phyloP scores from a whole-genome alignment of 37 sponge, comb jelly and placozoan species.

The Theonella swinhoei region DNA sequence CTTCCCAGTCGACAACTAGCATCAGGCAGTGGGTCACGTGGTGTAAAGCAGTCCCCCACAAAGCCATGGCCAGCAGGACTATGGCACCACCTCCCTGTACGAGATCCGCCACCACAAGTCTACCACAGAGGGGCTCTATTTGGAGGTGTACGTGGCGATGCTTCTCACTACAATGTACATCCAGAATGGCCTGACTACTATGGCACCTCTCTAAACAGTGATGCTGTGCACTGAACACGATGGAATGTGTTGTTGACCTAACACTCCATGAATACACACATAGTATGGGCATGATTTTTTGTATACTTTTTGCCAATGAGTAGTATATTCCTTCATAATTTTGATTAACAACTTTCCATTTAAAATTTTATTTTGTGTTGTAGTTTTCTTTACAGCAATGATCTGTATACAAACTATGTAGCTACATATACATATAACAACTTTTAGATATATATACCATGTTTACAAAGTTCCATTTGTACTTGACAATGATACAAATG shows the following conservation, averaged over 20 bases:
- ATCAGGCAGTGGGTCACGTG: background rate
- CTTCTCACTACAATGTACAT: constrained; percentile 81
- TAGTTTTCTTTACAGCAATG: background rate
- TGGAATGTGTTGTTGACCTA: background rate
- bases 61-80: constrained; percentile 59
- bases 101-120: constrained; percentile 85
- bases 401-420: background rate
- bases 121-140: constrained; percentile 83
- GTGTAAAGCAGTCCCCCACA: background rate
- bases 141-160: constrained; percentile 58
- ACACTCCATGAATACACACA: too few species aligned
- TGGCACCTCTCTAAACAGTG: constrained; percentile 3
- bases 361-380: background rate
- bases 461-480: too few species aligned
- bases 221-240: constrained; percentile 10
- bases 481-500: too few species aligned
- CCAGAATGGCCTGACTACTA: constrained; percentile 92
- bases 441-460: too few species aligned
- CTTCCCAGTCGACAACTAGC: constrained; percentile 10
- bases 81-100: constrained; percentile 72
- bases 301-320: too few species aligned
- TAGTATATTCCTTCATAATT: too few species aligned
- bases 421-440: too few species aligned
- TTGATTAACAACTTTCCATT: too few species aligned
- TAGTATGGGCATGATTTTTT: too few species aligned